Evolutionary conservation across 2,797 vertebrate genomes (phyloP).

Genomic region (Thaleichthys pacificus): DNA sequence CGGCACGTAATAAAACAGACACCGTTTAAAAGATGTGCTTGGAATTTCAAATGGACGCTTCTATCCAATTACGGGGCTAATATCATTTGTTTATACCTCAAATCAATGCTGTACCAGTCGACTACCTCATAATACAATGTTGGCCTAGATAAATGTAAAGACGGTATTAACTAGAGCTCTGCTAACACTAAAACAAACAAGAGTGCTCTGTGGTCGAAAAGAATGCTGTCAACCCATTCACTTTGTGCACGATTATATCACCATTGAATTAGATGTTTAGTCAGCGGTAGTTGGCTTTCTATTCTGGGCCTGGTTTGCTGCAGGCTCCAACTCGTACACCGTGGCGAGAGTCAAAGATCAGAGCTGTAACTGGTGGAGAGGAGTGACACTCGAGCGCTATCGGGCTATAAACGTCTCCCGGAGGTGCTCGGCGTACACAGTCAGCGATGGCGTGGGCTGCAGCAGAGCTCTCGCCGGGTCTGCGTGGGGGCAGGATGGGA

Average conservation of each 20-base stretch:
- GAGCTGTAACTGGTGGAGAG: constrained; percentile 32
- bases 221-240: constrained; percentile 42
- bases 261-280: constrained; percentile 35
- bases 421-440: constrained; percentile 18
- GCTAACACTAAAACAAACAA: constrained; percentile 44
- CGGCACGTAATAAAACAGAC: constrained; percentile 22
- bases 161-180: constrained; percentile 40
- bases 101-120: constrained; percentile 6
- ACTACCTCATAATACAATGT: constrained; percentile 24
- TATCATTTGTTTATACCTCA: constrained; percentile 19
- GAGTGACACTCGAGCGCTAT: constrained; percentile 49
- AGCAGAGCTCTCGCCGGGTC: constrained; percentile 50
- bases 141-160: constrained; percentile 41
- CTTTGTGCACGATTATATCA: constrained; percentile 36
- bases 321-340: constrained; percentile 38
- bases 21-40: constrained; percentile 24
- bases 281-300: constrained; percentile 41
- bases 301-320: constrained; percentile 48
- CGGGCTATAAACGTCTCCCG: constrained; percentile 49
- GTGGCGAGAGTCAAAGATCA: constrained; percentile 47
- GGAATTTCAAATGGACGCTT: constrained; percentile 34
- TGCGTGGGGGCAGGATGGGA: constrained; percentile 40
- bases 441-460: constrained; percentile 54
- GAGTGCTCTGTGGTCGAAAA: constrained; percentile 32
- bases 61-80: constrained; percentile 25